Percentiles rank a stretch among this genome's conserved stretches.
Conservation (phyloP, 2,113 vertebrate species). For the Pseudopipra pipra region DNA sequence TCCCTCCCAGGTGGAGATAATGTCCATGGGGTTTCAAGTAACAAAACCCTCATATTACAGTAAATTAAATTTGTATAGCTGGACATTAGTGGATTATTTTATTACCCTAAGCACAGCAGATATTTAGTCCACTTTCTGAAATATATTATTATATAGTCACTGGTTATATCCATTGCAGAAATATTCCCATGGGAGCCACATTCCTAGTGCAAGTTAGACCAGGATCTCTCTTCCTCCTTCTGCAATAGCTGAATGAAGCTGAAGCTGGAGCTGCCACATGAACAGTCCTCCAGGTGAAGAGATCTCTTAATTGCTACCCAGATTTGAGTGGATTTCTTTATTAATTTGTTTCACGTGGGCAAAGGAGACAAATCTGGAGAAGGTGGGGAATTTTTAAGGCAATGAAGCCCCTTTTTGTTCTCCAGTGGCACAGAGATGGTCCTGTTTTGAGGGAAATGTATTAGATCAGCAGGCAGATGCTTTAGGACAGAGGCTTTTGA, state of each 20-base stretch:
- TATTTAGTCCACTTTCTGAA: not conserved
- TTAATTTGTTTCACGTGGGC: not conserved
- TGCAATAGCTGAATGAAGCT: not conserved
- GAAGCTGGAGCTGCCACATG: not conserved
- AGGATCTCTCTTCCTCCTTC: not conserved
- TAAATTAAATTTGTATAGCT: slow-evolving; percentile 1
- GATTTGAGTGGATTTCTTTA: not conserved
- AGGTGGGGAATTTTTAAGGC: not conserved
- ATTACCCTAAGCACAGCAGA: not conserved
- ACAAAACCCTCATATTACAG: not conserved
- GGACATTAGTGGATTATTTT: slow-evolving; percentile 22
- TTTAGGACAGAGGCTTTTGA: not conserved
- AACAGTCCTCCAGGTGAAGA: not conserved
- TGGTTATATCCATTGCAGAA: not conserved
- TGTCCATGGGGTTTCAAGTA: not conserved
- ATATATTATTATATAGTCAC: not conserved
- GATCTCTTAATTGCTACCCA: not conserved
- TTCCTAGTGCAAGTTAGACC: not conserved
- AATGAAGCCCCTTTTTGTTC: not conserved
- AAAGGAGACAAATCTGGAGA: not conserved
- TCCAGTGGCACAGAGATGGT: not conserved
- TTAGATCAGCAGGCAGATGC: not conserved
- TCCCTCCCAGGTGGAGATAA: not conserved
- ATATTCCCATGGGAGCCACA: not conserved
- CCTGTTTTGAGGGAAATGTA: not conserved